Base-by-base conservation (phyloP, 2,113 vertebrate genomes). In the Aphyosemion australe region DNA sequence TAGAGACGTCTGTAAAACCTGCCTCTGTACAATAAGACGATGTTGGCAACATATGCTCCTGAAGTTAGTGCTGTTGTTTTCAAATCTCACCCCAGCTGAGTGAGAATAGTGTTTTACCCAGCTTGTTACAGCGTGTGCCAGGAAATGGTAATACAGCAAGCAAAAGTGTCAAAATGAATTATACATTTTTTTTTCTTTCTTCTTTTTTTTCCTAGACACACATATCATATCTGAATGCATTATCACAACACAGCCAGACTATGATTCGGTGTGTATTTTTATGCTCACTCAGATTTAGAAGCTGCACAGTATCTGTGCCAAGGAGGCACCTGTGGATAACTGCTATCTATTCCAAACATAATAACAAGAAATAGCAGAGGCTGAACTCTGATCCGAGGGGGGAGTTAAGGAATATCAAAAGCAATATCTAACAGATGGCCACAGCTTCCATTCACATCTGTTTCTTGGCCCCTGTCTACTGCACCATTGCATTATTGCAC, bases 101-200 rank as follows among this genome's bases (percentile, higher is more conserved):
- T 82, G 86, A 78, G 72, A 87, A 85, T 76, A 66, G 59, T 78
- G 67, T 84, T 82, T 73, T 80, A 74, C 46, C 68, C 69, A 61
- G 45, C 82, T 88, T 71, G 80, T 84, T 84, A 82, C 62, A 64
- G 53, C 61, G 14, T 85, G 71, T 70, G 66, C 72, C 26, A 41
- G 78, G 42, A 79, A 84, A 83, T 72, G 66, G 69, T 83, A 81
- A 89, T 87, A 74, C 80, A 76, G 82, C 85, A 72, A 84, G 68
- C 62, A 83, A 82, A 73, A 75, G 84, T 88, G 84, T 84, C 86
- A 89, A 87, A 85, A 91, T 88, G 86, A 86, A 90, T 87, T 81
- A 81, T 82, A 79, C 65, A 79, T 76, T 87, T 78, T 88, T 82
- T 75, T 69, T 37, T 37, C 6, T 6, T 37, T 37, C 9, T 8